Percentiles rank a stretch among this genome's conserved stretches.
phyloP scores from a whole-genome alignment of 2,113 vertebrate species.

The Tupaia chinensis region DNA sequence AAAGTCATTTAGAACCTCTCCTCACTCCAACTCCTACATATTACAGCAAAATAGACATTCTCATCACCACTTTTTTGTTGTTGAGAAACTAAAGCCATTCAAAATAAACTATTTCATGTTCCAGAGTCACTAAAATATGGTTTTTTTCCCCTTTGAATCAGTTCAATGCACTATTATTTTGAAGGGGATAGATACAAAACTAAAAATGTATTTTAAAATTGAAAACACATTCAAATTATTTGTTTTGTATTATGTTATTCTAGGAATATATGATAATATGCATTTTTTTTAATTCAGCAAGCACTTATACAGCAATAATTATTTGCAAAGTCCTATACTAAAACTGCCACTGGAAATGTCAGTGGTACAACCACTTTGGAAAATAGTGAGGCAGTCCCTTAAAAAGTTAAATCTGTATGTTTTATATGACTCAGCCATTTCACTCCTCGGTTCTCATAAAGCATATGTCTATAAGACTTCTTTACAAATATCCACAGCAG shows the following conservation, averaged over 20 bases:
- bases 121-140: neutral
- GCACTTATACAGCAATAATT: neutral
- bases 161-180: neutral
- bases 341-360: neutral
- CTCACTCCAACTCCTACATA: neutral
- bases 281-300: neutral
- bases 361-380: too few relatives aligned
- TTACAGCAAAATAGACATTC: neutral
- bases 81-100: constrained; percentile 38
- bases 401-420: too few relatives aligned
- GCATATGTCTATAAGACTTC: neutral
- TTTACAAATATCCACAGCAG: neutral
- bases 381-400: too few relatives aligned
- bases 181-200: constrained; percentile 14
- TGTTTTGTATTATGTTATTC: neutral
- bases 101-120: constrained; percentile 23
- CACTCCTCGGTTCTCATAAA: neutral
- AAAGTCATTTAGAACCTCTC: neutral
- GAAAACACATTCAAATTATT: neutral
- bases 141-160: neutral
- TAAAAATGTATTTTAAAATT: neutral
- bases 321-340: neutral
- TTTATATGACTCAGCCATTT: too few relatives aligned
- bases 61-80: neutral
- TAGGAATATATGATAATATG: neutral